Percentiles rank a stretch among this genome's conserved stretches.
phyloP scores from a whole-genome alignment of 2,113 vertebrate genomes.

The Psophia crepitans region DNA sequence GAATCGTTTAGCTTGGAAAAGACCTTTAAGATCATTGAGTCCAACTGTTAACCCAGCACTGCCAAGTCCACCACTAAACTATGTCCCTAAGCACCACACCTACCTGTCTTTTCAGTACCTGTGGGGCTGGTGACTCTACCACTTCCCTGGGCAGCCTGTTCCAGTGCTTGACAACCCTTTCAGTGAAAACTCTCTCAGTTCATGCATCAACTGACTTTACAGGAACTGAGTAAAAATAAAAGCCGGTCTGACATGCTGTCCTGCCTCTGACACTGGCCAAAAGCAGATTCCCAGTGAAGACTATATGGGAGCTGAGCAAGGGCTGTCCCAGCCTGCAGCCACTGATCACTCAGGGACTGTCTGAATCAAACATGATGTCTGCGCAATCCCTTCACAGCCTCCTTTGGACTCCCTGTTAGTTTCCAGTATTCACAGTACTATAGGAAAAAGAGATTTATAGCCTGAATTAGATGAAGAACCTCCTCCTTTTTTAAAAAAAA shows the following conservation, averaged over 20 bases:
- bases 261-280: neutral
- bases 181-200: neutral
- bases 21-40: no score
- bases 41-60: no score
- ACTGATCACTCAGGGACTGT: rapidly evolving
- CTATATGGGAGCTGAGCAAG: neutral
- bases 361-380: rapidly evolving
- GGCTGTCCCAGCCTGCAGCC: neutral
- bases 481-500: neutral
- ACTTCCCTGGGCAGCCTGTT: no score
- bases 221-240: neutral
- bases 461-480: neutral
- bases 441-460: neutral
- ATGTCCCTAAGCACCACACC: no score
- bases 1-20: no score
- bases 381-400: neutral
- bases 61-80: no score
- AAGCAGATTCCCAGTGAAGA: neutral
- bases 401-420: neutral
- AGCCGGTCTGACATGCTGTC: neutral
- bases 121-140: no score
- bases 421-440: neutral
- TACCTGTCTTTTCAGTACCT: no score
- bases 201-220: neutral
- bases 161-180: no score